Base-by-base conservation (phyloP, 2,888 invertebrate species). In the Cryptus viduatorius region DNA sequence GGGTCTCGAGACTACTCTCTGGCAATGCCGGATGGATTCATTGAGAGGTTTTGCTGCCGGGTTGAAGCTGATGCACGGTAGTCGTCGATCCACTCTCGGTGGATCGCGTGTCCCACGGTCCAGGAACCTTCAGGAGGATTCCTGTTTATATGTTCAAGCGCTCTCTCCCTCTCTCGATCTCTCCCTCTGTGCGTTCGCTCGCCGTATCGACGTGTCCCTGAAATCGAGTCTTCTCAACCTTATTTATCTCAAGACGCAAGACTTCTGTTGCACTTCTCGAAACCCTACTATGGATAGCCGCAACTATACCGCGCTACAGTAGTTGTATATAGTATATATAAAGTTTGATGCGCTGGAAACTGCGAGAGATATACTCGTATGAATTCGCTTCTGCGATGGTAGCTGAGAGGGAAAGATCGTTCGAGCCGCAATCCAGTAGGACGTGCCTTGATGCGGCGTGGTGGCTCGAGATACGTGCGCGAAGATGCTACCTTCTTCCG, bases 391-490 rank as follows among this genome's bases (percentile, higher is more conserved):
- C 29, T 77, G 68, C 84, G 72, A 64, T 88, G 91, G 91, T 91
- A 91, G 91, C 85, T 68, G 56, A 44, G 31, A 79, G 69, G 84
- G 86, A 79, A 86, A 88, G 88, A 91, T 91, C 88, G 89, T 90
- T 91, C 88, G 89, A 90, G 90, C 92, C 92, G 92, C 92, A 92
- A 93, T 93, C 90, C 92, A 89, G 92, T 92, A 93, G 93, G 93
- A 93, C 93, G 93, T 93, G 92, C 91, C 90, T 92, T 92, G 93
- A 93, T 92, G 92, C 90, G 90, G 91, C 92, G 90, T 92, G 92
- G 90, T 92, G 90, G 92, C 88, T 92, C 89, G 89, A 91, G 92
- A 92, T 92, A 92, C 92, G 92, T 92, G 92, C 92, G 91, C 92
- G 91, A 92, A 92, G 89, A 91, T 90, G 91, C 92, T 92, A 92